Base-by-base conservation (phyloP, 1,140 invertebrate species). In the Leptoteleia sp. region DNA sequence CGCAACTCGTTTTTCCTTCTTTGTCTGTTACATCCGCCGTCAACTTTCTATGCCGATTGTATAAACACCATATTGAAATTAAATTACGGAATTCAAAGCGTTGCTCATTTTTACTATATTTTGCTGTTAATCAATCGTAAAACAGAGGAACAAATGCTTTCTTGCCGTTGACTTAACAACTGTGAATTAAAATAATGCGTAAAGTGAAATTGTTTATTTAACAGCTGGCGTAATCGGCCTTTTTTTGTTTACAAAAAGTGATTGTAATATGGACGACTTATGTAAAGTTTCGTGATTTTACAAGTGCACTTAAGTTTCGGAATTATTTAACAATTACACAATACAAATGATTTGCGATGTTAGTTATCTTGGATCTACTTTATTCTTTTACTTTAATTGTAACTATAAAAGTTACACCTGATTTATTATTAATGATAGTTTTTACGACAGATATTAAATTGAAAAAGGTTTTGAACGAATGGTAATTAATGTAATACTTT, bases 11-110 rank as follows among this genome's bases (percentile, higher is more conserved):
- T 76, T 72, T 67, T 75, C 55, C 62, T 42, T 65, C 62, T 76
- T 76, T 67, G 72, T 76, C 59, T 59, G 45, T 48, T 52, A 61
- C 55, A 76, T 76, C 72, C 72, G 72, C 61, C 62, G 57, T 72
- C 38, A 61, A 67, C 72, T 76, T 76, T 76, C 72, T 76, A 76
- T 55, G 47, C 47, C 12, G 33, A 65, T 62, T 62, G 45, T 72
- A 70, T 54, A 48, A 48, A 72, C 19, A 57, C 59, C 43, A 52
- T 50, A 59, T 71, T 61, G 55, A 52, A 71, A 71, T 61, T 22
- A 70, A 71, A 71, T 61, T 50, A 52, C 55, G 3, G 40, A 7
- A 25, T 65, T 27, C 13, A 8, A 9, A 43, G 54, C 11, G 13
- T 61, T 27, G 4, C 11, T 38, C 16, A 40, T 40, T 52, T 35